Conservation (phyloP, 2,797 vertebrate genomes). For the Periophthalmus magnuspinnatus region DNA sequence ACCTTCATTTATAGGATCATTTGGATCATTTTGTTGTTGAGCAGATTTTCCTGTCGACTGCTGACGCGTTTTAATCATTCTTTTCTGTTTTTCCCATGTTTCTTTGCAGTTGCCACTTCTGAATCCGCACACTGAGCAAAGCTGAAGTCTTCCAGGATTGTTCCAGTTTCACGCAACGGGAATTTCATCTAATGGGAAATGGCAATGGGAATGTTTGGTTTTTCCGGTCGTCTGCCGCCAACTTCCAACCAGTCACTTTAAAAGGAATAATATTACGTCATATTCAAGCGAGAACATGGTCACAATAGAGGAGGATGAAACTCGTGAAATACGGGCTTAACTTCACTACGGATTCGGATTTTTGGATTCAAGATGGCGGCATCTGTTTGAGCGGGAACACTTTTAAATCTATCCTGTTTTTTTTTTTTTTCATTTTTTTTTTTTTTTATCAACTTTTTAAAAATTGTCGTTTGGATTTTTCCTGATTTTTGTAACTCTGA, state of each 20-base stretch:
- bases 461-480: too few species aligned
- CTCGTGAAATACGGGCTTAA: not conserved
- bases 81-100: not conserved
- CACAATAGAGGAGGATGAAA: conserved; percentile 33
- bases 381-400: too few species aligned
- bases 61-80: not conserved
- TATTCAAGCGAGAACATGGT: conserved; percentile 28
- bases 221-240: conserved; percentile 2
- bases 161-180: conserved; percentile 27
- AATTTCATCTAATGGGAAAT: not conserved
- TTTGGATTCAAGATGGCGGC: too few species aligned
- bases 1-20: too few species aligned
- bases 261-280: not conserved
- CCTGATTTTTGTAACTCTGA: too few species aligned
- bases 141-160: conserved; percentile 15
- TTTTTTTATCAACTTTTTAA: too few species aligned
- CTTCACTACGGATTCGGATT: too few species aligned
- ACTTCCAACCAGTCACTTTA: not conserved
- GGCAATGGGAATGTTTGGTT: too few species aligned
- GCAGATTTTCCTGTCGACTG: too few species aligned
- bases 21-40: too few species aligned
- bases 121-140: conserved; percentile 14
- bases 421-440: too few species aligned
- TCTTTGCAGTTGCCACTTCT: conserved; percentile 44
- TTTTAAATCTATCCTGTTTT: too few species aligned